Conservation (phyloP, 2,888 invertebrate genomes). For the Leucania comma region DNA sequence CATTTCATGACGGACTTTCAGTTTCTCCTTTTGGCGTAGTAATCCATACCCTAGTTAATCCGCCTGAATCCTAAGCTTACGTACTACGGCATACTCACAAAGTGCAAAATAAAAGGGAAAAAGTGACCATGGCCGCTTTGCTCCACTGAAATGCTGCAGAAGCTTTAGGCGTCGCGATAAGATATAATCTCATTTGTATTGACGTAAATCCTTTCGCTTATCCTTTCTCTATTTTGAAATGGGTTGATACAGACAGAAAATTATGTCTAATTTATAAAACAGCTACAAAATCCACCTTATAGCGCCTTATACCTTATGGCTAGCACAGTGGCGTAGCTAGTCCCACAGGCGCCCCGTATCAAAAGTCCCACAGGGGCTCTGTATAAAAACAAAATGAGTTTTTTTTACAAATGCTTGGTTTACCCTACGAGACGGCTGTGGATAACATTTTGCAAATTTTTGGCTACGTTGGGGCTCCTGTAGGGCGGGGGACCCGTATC, state of each 20-base stretch:
- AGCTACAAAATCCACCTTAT: too few relatives aligned
- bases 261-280: too few relatives aligned
- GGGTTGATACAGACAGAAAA: not conserved
- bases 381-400: too few relatives aligned
- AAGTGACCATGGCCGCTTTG: not conserved
- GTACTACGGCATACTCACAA: not conserved
- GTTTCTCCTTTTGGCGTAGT: not conserved
- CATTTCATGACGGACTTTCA: not conserved
- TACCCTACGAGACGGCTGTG: too few relatives aligned
- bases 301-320: too few relatives aligned
- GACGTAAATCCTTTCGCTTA: not conserved
- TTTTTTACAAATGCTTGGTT: too few relatives aligned
- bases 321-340: too few relatives aligned
- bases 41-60: slow-evolving; percentile 5
- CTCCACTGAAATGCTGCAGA: not conserved
- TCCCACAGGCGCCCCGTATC: too few relatives aligned
- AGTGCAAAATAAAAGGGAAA: slow-evolving; percentile 13
- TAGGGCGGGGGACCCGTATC: too few relatives aligned
- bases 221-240: not conserved
- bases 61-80: slow-evolving; percentile 4
- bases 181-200: not conserved
- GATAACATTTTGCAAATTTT: too few relatives aligned
- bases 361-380: too few relatives aligned
- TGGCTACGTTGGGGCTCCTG: too few relatives aligned
- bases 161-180: not conserved